These are phyloP conservation scores for Macroramphosus scolopax DNA, from an alignment of 2,797 vertebrate genomes.

Conservation along the genomic window DNA sequence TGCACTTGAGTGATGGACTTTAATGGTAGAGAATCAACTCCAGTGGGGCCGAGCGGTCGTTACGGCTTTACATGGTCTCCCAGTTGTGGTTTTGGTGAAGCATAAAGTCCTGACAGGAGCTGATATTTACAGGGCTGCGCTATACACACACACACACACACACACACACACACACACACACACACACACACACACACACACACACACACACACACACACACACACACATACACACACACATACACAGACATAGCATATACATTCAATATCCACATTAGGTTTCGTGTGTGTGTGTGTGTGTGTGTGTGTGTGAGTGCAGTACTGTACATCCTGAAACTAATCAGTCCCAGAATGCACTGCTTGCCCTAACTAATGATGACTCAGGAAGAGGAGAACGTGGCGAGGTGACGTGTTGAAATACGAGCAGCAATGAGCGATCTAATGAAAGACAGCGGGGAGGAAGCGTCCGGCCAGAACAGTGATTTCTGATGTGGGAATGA, in stretches of 20 bases:
- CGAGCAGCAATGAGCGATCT: constrained; percentile 57
- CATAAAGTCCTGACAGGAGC: constrained; percentile 58
- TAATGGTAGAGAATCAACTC: constrained; percentile 60
- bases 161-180: constrained; percentile 6
- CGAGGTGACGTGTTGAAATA: constrained; percentile 66
- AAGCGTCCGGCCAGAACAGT: constrained; percentile 53
- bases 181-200: constrained; percentile 25
- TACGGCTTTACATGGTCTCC: constrained; percentile 49
- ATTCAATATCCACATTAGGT: constrained; percentile 33
- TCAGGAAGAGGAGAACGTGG: constrained; percentile 51
- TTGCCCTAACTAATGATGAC: constrained; percentile 48
- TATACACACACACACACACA: constrained; percentile 46
- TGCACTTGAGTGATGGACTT: constrained; percentile 60
- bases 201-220: constrained; percentile 32
- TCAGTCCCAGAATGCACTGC: constrained; percentile 62
- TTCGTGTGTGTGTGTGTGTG: constrained; percentile 30
- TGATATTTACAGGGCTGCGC: constrained; percentile 64
- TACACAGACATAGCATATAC: constrained; percentile 1
- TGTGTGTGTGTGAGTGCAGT: constrained; percentile 22
- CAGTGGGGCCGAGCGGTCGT: constrained; percentile 44
- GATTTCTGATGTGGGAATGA: constrained; percentile 71
- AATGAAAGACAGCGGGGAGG: constrained; percentile 64
- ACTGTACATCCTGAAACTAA: constrained; percentile 51
- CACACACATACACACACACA: constrained; percentile 9
- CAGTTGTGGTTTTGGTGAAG: constrained; percentile 63